Conservation (phyloP, 2,888 invertebrate genomes). For the Pterostichus madidus region DNA sequence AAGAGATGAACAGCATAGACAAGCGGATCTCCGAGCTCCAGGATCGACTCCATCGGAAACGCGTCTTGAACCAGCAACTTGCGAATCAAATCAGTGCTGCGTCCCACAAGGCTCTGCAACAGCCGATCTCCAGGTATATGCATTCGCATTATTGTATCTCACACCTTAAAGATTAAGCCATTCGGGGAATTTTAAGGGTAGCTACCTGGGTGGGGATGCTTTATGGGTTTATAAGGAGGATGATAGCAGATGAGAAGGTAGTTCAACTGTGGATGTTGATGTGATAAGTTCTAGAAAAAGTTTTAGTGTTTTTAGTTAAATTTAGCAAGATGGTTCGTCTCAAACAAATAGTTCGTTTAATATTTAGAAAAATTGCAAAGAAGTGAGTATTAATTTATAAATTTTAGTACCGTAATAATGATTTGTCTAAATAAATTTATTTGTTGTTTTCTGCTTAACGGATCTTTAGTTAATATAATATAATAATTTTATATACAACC, state of each 20-base stretch:
- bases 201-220: conserved; percentile 1
- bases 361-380: not conserved
- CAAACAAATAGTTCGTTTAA: not conserved
- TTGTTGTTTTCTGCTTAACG: no score
- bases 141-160: not conserved
- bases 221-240: not conserved
- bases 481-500: no score
- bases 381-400: conserved; percentile 15
- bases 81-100: conserved; percentile 80
- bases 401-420: not conserved
- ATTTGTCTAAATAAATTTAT: no score
- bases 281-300: not conserved
- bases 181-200: not conserved
- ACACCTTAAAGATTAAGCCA: not conserved
- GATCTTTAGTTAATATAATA: no score
- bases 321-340: not conserved
- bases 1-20: conserved; percentile 95
- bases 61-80: conserved; percentile 89
- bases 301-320: not conserved
- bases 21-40: conserved; percentile 96
- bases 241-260: not conserved
- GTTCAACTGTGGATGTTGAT: not conserved
- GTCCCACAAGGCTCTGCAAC: conserved; percentile 76
- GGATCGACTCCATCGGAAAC: conserved; percentile 92
- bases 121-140: conserved; percentile 29